A percentile compares a stretch with the other conserved stretches of the same genome.
Evolutionary conservation across 1,140 invertebrate genomes (phyloP).

Genomic region (Gryon sp.): DNA sequence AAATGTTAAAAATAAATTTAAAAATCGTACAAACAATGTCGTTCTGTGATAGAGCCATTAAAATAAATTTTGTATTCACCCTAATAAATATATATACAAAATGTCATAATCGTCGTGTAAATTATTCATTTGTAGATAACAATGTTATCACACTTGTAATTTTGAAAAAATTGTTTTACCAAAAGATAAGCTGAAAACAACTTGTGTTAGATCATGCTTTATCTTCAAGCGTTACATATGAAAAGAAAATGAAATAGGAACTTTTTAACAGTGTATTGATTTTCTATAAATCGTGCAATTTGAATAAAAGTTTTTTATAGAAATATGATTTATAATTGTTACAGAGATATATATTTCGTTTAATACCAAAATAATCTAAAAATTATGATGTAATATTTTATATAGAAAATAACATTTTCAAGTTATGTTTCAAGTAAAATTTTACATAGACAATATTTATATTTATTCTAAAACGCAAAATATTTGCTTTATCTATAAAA

Average conservation of each 20-base stretch:
- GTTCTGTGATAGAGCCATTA: background rate
- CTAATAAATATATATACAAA: background rate
- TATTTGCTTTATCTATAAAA: too few relatives aligned
- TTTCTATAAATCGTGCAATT: slow-evolving; percentile 1
- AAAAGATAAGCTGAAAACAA: background rate
- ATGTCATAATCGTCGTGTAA: slow-evolving; percentile 10
- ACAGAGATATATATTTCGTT: too few relatives aligned
- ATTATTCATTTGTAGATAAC: slow-evolving; percentile 23
- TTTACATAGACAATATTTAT: too few relatives aligned
- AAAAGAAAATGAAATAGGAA: slow-evolving; percentile 7
- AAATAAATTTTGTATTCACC: background rate
- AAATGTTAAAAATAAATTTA: too few relatives aligned
- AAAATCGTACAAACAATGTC: too few relatives aligned
- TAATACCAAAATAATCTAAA: too few relatives aligned
- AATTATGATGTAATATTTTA: too few relatives aligned
- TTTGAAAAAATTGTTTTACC: slow-evolving; percentile 22
- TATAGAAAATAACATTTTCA: too few relatives aligned
- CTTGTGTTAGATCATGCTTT: background rate
- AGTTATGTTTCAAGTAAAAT: background rate
- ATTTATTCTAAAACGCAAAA: too few relatives aligned
- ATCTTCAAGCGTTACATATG: slow-evolving; percentile 12
- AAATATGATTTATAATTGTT: slow-evolving; percentile 7
- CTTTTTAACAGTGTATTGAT: slow-evolving; percentile 9
- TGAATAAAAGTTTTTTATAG: background rate
- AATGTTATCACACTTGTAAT: slow-evolving; percentile 9